A percentile compares a stretch with the other conserved stretches of the same genome.
Conservation (phyloP, 2,888 invertebrate genomes). For the Clivina fossor region DNA sequence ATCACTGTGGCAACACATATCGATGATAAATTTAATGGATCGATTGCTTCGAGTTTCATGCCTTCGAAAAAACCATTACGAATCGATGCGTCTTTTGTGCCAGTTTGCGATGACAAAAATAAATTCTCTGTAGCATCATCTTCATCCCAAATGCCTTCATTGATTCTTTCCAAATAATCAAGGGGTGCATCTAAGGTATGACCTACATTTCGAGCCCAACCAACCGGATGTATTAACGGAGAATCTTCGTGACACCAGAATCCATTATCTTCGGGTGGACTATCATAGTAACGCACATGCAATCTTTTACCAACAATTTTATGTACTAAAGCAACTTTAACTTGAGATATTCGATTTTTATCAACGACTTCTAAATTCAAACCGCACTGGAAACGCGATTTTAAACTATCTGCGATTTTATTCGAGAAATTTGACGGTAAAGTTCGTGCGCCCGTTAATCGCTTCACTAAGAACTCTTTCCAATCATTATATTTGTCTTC, state of each 20-base stretch:
- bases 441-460: constrained; percentile 92
- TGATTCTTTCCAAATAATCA: constrained; percentile 73
- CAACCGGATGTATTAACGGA: constrained; percentile 90
- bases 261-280: constrained; percentile 75
- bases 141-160: constrained; percentile 68
- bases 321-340: constrained; percentile 82
- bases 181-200: constrained; percentile 85
- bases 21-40: constrained; percentile 91
- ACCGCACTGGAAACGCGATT: constrained; percentile 80
- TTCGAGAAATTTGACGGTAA: constrained; percentile 89
- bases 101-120: constrained; percentile 61
- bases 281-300: constrained; percentile 87
- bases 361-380: constrained; percentile 92
- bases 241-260: constrained; percentile 99
- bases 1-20: constrained; percentile 95
- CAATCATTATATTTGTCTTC: constrained; percentile 93
- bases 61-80: constrained; percentile 26
- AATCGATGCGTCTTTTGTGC: constrained; percentile 35
- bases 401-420: constrained; percentile 82
- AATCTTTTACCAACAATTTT: constrained; percentile 91
- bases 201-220: constrained; percentile 89
- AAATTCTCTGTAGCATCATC: constrained; percentile 81
- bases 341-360: constrained; percentile 91
- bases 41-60: constrained; percentile 96
- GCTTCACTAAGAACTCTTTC: constrained; percentile 91